Evolutionary conservation across 2,113 vertebrate genomes (phyloP), one percentile per base, ranked within the genome.

Genomic region (Nannospalax galili): DNA sequence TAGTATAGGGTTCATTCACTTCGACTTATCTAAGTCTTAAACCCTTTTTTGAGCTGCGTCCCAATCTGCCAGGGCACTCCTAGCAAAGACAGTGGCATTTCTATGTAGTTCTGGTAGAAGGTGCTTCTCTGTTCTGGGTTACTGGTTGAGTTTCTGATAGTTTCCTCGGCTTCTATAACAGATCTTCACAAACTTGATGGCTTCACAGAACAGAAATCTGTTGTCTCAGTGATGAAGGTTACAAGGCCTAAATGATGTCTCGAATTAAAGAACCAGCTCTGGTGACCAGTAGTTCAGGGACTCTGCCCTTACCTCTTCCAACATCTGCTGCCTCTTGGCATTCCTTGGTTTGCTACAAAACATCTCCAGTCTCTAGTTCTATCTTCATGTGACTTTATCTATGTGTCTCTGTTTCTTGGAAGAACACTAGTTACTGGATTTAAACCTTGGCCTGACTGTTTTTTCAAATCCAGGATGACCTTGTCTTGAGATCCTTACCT

Each of bases 11-110:
- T 86, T 90, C 52, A 80, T 88, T 95, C 72, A 70, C n/a, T 81
- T 95, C 52, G 35, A 73, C 45, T 88, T 91, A 69, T 75, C 72
- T 82, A 91, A 90, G n/a, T 92, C 90, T 86, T 84, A 90, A n/a
- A 32, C 22, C 19, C 26, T 40, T 35, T 87, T 24, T 0, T 5
- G 32, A 87, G 15, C 28, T n/a, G 35, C 65, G 75, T 75, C 22
- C 37, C 79, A 56, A 56, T 90, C 62, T 28, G 67, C 30, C n/a
- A 10, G 16, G 93, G 42, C 14, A 45, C n/a, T 70, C 17, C 20
- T 48, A 72, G 60, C 10, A 40, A 67, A 62, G 56, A 78, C 6
- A 20, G 42, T 40, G 4, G 7, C 56, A 72, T 60, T 69, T 82
- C 73, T 14, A 15, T 10, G 17, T 12, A 32, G 56, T 35, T 32